Percentiles rank a stretch among this genome's conserved stretches.
These are phyloP conservation scores for Diachasma alloeum DNA, from an alignment of 1,140 invertebrate genomes.

Conservation along the genomic window DNA sequence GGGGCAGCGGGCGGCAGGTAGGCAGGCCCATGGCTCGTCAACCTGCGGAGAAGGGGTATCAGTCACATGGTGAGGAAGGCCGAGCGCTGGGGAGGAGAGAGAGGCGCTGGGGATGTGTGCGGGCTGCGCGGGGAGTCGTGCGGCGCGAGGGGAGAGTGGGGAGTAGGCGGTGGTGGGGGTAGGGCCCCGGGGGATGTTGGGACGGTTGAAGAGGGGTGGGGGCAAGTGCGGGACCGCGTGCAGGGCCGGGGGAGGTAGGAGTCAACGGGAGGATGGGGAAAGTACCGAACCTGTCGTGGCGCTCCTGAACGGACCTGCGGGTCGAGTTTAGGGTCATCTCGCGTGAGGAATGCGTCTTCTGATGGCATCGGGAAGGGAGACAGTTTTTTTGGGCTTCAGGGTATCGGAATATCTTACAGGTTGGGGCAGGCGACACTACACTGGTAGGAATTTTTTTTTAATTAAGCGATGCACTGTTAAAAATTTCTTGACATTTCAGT, in stretches of 20 bases:
- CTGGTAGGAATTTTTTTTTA: no score
- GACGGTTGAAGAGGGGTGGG: background rate
- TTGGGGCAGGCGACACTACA: no score
- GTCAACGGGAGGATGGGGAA: constrained; percentile 4
- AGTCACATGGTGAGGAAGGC: constrained; percentile 59
- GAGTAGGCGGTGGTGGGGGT: constrained; percentile 8
- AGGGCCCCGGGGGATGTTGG: background rate
- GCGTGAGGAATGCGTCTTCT: constrained; percentile 7
- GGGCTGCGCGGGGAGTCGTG: constrained; percentile 21
- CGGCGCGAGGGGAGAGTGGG: constrained; percentile 27
- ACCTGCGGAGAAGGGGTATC: constrained; percentile 59
- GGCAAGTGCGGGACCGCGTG: background rate
- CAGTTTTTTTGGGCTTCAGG: background rate
- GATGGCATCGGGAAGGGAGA: background rate
- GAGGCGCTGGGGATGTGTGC: constrained; percentile 29
- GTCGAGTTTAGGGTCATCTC: constrained; percentile 9
- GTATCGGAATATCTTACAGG: no score
- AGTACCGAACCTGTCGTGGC: constrained; percentile 40
- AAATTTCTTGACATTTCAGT: no score
- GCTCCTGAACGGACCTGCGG: constrained; percentile 15
- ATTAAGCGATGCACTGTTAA: no score
- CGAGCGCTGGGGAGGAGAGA: constrained; percentile 26
- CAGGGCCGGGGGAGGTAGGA: background rate
- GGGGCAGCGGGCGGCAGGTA: constrained; percentile 65
- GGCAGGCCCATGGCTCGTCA: constrained; percentile 61